Evolutionary conservation across 2,113 vertebrate genomes (phyloP), one percentile per base, ranked within the genome.

Genomic region (Lasiurus borealis): DNA sequence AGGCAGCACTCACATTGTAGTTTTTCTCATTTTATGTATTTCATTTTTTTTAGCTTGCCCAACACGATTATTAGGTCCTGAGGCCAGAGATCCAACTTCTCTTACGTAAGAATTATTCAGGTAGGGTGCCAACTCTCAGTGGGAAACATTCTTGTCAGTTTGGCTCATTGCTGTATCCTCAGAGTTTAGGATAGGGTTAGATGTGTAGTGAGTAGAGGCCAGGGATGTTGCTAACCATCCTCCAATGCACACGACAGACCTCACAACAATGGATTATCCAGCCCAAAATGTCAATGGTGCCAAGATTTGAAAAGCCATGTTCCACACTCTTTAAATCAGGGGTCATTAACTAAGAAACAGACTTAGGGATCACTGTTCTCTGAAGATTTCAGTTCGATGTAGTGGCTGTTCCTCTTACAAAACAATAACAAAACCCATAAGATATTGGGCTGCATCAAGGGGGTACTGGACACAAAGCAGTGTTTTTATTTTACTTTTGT

Each of bases 401-500:
- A 18, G 27, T 83, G 54, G 23, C 19, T 85, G 25, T 44, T 5
- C 80, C 27, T 25, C 27, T 77, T 77, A 36, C 15, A 7, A 44
- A 81, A 75, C 2, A 4, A n/a, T n/a, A n/a, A 27, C 13, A 29
- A 66, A 66, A 3, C 46, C 31, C 31, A 68, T 1, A 75, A 19
- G 21, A n/a, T 78, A 76, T 6, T 90, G 71, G 57, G 34, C 27
- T 48, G 68, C 52, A 77, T 78, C 52, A 82, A 52, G 21, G 40
- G n/a, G n/a, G 7, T 69, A 57, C 14, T 82, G 10, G 59, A 86
- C 95, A 69, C 15, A 93, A 92, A 85, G 10, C 2, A 73, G 25
- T 89, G 46, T 83, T 96, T 27, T 85, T 64, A 76, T 77, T 18
- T 91, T 80, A 83, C 21, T 15, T 81, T 83, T 80, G 71, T 66